phyloP scores from a whole-genome alignment of 2,797 vertebrate genomes.

The Sandelia bainsii region DNA sequence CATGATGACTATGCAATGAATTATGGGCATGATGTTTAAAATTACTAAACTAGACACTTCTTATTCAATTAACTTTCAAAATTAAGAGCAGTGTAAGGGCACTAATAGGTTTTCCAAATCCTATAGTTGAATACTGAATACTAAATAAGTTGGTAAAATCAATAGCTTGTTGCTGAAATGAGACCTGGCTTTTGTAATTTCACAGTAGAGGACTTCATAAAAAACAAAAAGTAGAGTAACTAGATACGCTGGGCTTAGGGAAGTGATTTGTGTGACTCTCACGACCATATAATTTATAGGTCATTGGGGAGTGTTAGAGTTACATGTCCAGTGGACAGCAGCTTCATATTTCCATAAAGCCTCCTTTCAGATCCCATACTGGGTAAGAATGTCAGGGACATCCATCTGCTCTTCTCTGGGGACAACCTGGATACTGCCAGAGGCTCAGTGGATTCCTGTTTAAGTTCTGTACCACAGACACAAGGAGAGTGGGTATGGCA shows the following conservation, averaged over 20 bases:
- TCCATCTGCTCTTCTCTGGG: conserved; percentile 66
- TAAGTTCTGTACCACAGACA: conserved; percentile 45
- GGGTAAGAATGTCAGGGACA: conserved; percentile 73
- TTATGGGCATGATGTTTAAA: conserved; percentile 39
- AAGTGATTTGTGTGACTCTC: conserved; percentile 64
- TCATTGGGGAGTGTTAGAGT: conserved; percentile 65
- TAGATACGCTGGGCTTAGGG: conserved; percentile 41
- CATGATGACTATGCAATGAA: conserved; percentile 56
- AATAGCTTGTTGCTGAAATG: conserved; percentile 55
- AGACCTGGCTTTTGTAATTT: conserved; percentile 60
- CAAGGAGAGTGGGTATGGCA: conserved; percentile 30
- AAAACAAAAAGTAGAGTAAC: conserved; percentile 54
- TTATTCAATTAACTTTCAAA: conserved; percentile 54
- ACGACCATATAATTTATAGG: conserved; percentile 65
- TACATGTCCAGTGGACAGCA: conserved; percentile 70
- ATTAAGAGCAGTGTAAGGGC: conserved; percentile 41
- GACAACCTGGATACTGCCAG: conserved; percentile 61
- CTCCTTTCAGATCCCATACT: conserved; percentile 68
- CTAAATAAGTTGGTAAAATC: conserved; percentile 41
- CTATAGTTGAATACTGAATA: conserved; percentile 24
- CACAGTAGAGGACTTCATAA: conserved; percentile 57
- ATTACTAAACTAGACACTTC: conserved; percentile 51
- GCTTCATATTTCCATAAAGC: conserved; percentile 75
- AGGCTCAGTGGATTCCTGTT: conserved; percentile 38
- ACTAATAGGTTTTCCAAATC: conserved; percentile 53